Percentiles rank a stretch among this genome's conserved stretches.
phyloP scores from a whole-genome alignment of 2,113 vertebrate species.

The Astur gentilis region DNA sequence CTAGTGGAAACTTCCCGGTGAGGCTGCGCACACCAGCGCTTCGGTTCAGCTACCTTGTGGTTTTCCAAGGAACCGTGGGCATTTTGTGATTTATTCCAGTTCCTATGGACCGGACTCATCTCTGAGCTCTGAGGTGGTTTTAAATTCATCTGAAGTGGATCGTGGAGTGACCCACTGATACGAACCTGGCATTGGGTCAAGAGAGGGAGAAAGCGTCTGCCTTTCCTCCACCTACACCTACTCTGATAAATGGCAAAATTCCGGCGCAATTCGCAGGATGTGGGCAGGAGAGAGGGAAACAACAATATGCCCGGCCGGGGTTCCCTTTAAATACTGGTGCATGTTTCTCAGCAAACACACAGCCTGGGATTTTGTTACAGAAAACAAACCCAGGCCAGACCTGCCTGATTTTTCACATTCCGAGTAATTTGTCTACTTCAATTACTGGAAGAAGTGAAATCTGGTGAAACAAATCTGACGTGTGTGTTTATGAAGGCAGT shows the following conservation, averaged over 20 bases:
- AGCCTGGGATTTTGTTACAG: background rate
- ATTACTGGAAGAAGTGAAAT: constrained; percentile 17
- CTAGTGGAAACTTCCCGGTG: background rate
- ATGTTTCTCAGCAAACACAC: background rate
- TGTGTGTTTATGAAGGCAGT: background rate
- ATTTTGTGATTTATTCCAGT: background rate
- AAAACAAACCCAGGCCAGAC: background rate
- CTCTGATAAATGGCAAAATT: background rate
- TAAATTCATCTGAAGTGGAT: background rate
- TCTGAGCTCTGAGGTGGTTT: background rate
- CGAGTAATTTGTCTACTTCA: constrained; percentile 17
- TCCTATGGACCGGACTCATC: background rate
- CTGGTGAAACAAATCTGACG: background rate
- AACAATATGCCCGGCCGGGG: background rate
- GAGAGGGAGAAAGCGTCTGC: background rate
- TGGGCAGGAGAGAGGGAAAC: background rate
- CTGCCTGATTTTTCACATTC: constrained; percentile 45
- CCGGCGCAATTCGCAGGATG: background rate
- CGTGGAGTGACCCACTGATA: background rate
- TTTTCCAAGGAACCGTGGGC: background rate
- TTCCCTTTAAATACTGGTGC: background rate
- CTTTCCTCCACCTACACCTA: background rate
- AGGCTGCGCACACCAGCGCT: background rate
- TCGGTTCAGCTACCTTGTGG: background rate
- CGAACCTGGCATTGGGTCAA: accelerated